Base-by-base conservation (phyloP, 1,140 invertebrate genomes). In the Heliconius nattereri region DNA sequence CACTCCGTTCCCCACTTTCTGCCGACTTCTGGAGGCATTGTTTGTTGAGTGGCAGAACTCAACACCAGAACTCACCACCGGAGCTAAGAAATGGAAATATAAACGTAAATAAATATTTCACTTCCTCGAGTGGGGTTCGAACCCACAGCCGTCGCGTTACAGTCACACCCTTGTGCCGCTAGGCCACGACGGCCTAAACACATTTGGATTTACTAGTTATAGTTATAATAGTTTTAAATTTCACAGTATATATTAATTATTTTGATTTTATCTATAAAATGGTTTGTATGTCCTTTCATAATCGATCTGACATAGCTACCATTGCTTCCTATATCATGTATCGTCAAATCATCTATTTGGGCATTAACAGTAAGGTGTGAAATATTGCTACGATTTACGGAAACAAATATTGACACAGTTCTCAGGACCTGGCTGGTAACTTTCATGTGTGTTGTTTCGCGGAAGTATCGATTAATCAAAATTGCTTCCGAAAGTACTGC, bases 401-500 rank as follows among this genome's bases (percentile, higher is more conserved):
- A 90, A 88, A 89, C 87, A 81, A 84, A 84, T 79, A 84, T 85
- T 90, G 91, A 90, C 92, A 93, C 81, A 86, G 85, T 93, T 93
- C 92, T 88, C 92, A 93, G 85, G 90, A 88, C 80, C 78, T 80
- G 78, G 81, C 78, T 80, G 78, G 80, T 84, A 86, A 86, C 89
- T 87, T 90, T 91, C 88, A 88, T 87, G 88, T 88, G 82, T n/a
- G 79, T 78, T 57, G 76, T 83, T 86, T 86, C 84, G 83, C 83
- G 85, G 85, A 85, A 92, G 81, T 87, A 88, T 90, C 80, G 82
- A 86, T 83, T 88, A 80, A 86, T 73, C 73, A 86, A 91, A 90
- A 91, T 91, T 90, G 87, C 88, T 91, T 91, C 89, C 87, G 92
- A 92, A 91, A 91, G 88, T 84, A 85, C 86, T 85, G 89, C 87